These are phyloP conservation scores for Gnatocerus cornutus DNA, from an alignment of 2,888 invertebrate genomes.

Conservation along the genomic window DNA sequence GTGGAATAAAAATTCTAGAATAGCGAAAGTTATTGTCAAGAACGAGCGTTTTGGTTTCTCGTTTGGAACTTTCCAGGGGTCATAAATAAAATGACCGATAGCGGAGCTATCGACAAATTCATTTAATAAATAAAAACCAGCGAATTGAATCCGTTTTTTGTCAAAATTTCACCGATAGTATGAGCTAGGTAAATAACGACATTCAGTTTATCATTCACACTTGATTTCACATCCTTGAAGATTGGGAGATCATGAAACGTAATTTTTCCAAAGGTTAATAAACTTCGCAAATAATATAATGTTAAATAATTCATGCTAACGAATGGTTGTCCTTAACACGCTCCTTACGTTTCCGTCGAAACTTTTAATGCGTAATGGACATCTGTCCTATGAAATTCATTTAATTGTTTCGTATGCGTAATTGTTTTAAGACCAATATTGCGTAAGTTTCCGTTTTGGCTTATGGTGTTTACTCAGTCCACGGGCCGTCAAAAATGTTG, in stretches of 20 bases:
- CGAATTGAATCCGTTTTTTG: not conserved
- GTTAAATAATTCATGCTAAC: slow-evolving; percentile 44
- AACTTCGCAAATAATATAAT: slow-evolving; percentile 37
- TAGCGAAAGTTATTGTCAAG: not conserved
- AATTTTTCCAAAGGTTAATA: slow-evolving; percentile 43
- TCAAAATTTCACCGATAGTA: not conserved
- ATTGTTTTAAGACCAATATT: slow-evolving; percentile 2
- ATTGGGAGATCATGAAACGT: slow-evolving; percentile 27
- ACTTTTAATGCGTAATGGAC: slow-evolving; percentile 21
- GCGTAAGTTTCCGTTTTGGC: slow-evolving; percentile 1
- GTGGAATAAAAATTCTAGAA: not conserved
- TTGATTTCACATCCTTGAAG: slow-evolving; percentile 39
- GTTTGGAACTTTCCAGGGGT: slow-evolving; percentile 1
- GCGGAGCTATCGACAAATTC: not conserved
- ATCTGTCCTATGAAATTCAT: slow-evolving; percentile 19
- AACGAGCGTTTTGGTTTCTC: too few species aligned
- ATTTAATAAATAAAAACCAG: too few species aligned
- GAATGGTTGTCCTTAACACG: slow-evolving; percentile 42
- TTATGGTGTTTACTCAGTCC: slow-evolving; percentile 5
- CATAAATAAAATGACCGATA: slow-evolving; percentile 2
- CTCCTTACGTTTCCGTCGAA: slow-evolving; percentile 40
- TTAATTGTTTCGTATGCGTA: slow-evolving; percentile 16
- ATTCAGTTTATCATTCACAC: slow-evolving; percentile 29
- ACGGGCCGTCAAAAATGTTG: slow-evolving; percentile 15
- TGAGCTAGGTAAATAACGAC: slow-evolving; percentile 1